Evolutionary conservation across 1,140 invertebrate species (phyloP).

Genomic region (Drosophila seguyi): DNA sequence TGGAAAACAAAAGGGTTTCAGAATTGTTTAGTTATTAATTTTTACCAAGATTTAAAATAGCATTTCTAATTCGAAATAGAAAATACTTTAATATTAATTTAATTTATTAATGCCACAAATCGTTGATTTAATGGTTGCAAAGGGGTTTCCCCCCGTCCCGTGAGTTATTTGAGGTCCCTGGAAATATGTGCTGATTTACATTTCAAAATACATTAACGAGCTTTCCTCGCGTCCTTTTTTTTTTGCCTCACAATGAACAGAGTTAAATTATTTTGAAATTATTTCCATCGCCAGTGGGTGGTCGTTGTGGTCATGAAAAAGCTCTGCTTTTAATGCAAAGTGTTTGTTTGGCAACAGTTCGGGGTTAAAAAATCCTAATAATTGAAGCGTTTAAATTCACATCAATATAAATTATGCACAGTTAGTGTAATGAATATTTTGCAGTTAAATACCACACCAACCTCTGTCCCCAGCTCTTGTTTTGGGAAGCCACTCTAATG

Average conservation of each 20-base stretch:
- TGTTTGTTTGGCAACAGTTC: background rate
- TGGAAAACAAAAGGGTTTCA: no score
- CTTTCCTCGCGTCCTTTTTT: conserved; percentile 2
- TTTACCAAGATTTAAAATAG: no score
- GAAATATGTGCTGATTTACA: conserved; percentile 29
- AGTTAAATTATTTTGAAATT: conserved; percentile 27
- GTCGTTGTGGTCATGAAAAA: conserved; percentile 7
- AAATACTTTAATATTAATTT: conserved; percentile 6
- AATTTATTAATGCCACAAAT: conserved; percentile 16
- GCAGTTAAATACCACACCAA: conserved; percentile 1
- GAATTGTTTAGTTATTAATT: no score
- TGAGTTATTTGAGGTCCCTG: conserved; percentile 25
- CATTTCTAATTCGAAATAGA: background rate
- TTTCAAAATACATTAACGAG: conserved; percentile 36
- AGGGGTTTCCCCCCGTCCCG: background rate
- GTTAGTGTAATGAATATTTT: conserved; percentile 37
- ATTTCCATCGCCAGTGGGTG: conserved; percentile 18
- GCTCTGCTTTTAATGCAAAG: background rate
- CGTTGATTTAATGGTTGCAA: conserved; percentile 30
- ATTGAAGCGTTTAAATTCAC: conserved; percentile 55
- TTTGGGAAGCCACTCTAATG: background rate
- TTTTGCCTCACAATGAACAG: conserved; percentile 10
- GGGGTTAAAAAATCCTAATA: conserved; percentile 25
- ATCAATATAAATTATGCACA: conserved; percentile 60
- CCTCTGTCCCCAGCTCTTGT: background rate